Percentiles rank a stretch among this genome's conserved stretches.
Evolutionary conservation across 2,888 invertebrate genomes (phyloP).

Genomic region (Drosophila fungiperda): DNA sequence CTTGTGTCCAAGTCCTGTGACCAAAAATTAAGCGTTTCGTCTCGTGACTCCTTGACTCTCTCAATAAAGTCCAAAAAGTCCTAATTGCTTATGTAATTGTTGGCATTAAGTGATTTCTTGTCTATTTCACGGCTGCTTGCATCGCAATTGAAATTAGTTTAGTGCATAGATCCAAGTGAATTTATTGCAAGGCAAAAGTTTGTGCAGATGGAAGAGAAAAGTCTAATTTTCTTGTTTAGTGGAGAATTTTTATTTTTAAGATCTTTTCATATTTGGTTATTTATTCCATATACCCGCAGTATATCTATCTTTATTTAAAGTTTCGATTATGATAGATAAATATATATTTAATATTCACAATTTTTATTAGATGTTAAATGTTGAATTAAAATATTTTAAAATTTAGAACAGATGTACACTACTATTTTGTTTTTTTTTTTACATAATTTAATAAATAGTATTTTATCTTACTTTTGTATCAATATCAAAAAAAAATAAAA

Average conservation of each 20-base stretch:
- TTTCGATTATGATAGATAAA: too few species aligned
- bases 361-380: not conserved
- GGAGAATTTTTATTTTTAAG: not conserved
- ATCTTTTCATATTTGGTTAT: not conserved
- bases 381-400: not conserved
- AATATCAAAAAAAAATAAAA: not conserved
- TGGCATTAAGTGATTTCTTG: conserved; percentile 80
- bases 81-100: conserved; percentile 78
- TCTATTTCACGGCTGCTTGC: conserved; percentile 71
- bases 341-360: too few species aligned
- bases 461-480: too few species aligned
- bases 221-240: not conserved
- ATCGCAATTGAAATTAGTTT: conserved; percentile 62
- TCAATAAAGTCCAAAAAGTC: conserved; percentile 53
- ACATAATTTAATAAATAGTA: not conserved
- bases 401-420: not conserved
- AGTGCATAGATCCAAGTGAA: conserved; percentile 19
- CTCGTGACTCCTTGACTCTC: conserved; percentile 23
- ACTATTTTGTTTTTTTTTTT: not conserved
- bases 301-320: too few species aligned
- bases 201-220: not conserved
- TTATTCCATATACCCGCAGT: not conserved
- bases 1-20: conserved; percentile 28
- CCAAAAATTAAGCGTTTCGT: conserved; percentile 50
- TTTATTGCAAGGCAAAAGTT: conserved; percentile 25